Evolutionary conservation across 2,888 invertebrate species (phyloP), one percentile per base, ranked within the genome.

Genomic region (Hydriomena furcata): DNA sequence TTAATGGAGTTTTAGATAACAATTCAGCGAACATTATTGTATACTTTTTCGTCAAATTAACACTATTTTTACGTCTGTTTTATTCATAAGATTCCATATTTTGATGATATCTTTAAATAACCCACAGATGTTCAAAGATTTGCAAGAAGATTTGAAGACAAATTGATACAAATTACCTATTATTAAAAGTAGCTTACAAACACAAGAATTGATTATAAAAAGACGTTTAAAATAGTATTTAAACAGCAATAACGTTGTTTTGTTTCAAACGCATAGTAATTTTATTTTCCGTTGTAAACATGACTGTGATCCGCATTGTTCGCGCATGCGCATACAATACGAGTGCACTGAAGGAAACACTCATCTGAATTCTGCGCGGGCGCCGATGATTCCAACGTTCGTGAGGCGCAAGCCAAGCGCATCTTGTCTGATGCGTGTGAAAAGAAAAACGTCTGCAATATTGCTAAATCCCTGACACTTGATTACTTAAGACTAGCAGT

Each of bases 271-370:
- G 61, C 60, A 66, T 57, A 67, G 79, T 76, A 79, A 76, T 66
- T 76, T 73, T 76, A 78, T 85, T 84, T 82, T 84, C 86, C 85
- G 83, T 82, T 85, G 87, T 88, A 78, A 87, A 87, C 88, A 88
- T 81, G 84, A 80, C 74, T 70, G 74, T 68, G 69, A 66, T 71
- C 70, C 73, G 79, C 76, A 79, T 82, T 86, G 84, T 87, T 83
- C 84, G 85, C 87, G 82, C 79, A 84, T 84, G 35, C 72, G 68
- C 76, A 61, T 36, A 44, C 52, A 55, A 58, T 56, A 57, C 44
- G 48, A 75, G 73, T 79, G 79, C 76, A 78, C 59, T 76, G 72
- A 72, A 87, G 86, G 84, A 86, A 85, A 85, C 76, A 79, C 84
- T 76, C 81, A 88, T 90, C 84, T 78, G 74, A 76, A 89, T 90